Base-by-base conservation (phyloP, 64 coral and sea anemone genomes). In the Montipora efflorescens region DNA sequence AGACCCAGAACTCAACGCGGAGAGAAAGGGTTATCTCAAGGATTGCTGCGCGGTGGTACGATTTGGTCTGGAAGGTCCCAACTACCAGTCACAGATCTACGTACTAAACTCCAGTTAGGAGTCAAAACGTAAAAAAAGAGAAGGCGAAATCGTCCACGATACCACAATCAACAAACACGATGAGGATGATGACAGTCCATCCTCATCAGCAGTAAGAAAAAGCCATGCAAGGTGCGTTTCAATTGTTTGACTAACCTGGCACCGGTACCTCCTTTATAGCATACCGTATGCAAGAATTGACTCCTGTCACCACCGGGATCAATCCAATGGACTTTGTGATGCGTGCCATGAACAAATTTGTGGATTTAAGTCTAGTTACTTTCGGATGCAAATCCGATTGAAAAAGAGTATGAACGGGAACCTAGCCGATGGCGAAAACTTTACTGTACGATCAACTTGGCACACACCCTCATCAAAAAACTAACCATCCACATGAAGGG, bases 401-500 rank as follows among this genome's bases (percentile, higher is more conserved):
- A 73, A 82, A 36, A 36, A 36, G 36, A 0, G 2, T 8, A 5
- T 55, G 50, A 81, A 58, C 0, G 28, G 0, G 0, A 18, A 79
- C 12, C 3, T 92, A 22, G 4, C 28, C 82, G 58, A 0, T 44
- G 25, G 0, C 36, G 1, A 36, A 36, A 36, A 36, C 36, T 36
- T 36, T 36, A 36, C 36, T 2, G 36, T 36, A 36, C 36, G 36
- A 36, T 19, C 20, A 87, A 87, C 28, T 16, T 87, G 75, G 9
- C 61, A 5, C 62, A 87, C 74, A 87, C 74, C 8, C 4, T 87
- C 0, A 87, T 87, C 59, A 87, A 79, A 46, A 75, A 87, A 44
- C 5, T 79, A 11, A 70, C 58, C 10, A 3, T 69, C 11, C 45
- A 69, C 2, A 69, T 93, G 10, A 93, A 93, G 15, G 91, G 91